Conservation (phyloP, 1,140 invertebrate genomes). For the Megalopta genalis region DNA sequence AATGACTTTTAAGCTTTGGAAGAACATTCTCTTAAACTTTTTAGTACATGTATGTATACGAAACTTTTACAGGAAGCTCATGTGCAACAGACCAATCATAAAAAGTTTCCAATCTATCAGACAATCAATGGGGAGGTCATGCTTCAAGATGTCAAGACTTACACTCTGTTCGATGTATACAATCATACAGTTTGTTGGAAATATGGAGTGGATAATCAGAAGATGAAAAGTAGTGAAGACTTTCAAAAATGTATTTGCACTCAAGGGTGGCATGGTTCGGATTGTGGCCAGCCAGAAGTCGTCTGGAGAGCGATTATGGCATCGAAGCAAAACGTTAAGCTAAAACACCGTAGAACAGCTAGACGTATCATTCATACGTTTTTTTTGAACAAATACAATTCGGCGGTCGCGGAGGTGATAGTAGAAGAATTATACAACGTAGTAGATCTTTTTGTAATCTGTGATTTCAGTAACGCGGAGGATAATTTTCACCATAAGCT, state of each 20-base stretch:
- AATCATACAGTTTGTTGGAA: slow-evolving; percentile 81
- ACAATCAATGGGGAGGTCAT: slow-evolving; percentile 71
- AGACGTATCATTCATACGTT: slow-evolving; percentile 83
- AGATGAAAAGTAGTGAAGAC: slow-evolving; percentile 70
- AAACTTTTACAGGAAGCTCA: slow-evolving; percentile 44
- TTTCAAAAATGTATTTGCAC: slow-evolving; percentile 80
- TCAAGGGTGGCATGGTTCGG: slow-evolving; percentile 83
- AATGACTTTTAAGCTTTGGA: no score
- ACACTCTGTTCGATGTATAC: slow-evolving; percentile 76
- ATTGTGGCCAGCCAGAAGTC: slow-evolving; percentile 85
- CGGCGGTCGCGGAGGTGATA: slow-evolving; percentile 82
- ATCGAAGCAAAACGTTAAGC: slow-evolving; percentile 78
- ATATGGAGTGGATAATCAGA: slow-evolving; percentile 79
- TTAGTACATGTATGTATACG: no score
- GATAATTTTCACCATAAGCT: slow-evolving; percentile 75
- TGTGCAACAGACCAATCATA: slow-evolving; percentile 48
- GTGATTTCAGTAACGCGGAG: slow-evolving; percentile 80
- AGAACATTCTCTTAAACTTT: no score
- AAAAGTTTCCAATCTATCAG: slow-evolving; percentile 68
- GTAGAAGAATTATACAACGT: slow-evolving; percentile 82
- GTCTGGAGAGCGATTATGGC: slow-evolving; percentile 84
- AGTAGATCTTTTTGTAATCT: slow-evolving; percentile 85
- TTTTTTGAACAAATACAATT: slow-evolving; percentile 81
- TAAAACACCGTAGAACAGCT: slow-evolving; percentile 77
- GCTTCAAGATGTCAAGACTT: slow-evolving; percentile 74